Evolutionary conservation across 2,797 vertebrate species (phyloP).

Genomic region (Enteromius paludinosus): DNA sequence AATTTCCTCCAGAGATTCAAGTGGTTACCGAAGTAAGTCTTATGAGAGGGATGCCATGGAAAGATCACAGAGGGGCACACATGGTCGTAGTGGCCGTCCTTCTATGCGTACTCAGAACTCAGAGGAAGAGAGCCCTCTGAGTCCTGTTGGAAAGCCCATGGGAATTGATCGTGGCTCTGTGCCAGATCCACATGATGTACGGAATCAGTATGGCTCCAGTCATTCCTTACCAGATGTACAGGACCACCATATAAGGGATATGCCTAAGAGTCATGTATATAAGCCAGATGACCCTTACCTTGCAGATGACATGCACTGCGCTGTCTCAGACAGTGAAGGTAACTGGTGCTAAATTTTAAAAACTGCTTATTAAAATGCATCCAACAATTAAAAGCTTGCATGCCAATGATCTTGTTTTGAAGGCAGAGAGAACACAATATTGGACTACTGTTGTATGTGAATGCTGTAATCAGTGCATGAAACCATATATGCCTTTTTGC

Average conservation of each 20-base stretch:
- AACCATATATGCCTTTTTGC: conserved; percentile 78
- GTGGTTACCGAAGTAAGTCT: conserved; percentile 89
- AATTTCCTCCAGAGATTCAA: conserved; percentile 85
- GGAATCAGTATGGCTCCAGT: conserved; percentile 97
- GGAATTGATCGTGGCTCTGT: conserved; percentile 83
- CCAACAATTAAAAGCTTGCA: conserved; percentile 70
- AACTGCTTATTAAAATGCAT: conserved; percentile 61
- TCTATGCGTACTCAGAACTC: conserved; percentile 92
- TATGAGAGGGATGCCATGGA: conserved; percentile 91
- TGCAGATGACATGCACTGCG: conserved; percentile 97
- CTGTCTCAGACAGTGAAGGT: conserved; percentile 99
- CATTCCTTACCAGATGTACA: conserved; percentile 99
- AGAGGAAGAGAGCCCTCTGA: conserved; percentile 96
- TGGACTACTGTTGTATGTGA: conserved; percentile 57
- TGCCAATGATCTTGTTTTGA: conserved; percentile 69
- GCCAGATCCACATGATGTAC: conserved; percentile 86
- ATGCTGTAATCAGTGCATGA: conserved; percentile 70
- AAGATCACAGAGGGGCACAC: conserved; percentile 86
- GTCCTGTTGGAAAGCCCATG: conserved; percentile 90
- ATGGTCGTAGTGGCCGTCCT: conserved; percentile 83
- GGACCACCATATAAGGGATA: conserved; percentile 94
- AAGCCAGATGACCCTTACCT: conserved; percentile 97
- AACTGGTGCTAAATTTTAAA: conserved; percentile 88
- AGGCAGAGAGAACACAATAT: conserved; percentile 56
- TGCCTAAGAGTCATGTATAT: conserved; percentile 93